Base-by-base conservation (phyloP, 2,888 invertebrate genomes). In the Nysson spinosus region DNA sequence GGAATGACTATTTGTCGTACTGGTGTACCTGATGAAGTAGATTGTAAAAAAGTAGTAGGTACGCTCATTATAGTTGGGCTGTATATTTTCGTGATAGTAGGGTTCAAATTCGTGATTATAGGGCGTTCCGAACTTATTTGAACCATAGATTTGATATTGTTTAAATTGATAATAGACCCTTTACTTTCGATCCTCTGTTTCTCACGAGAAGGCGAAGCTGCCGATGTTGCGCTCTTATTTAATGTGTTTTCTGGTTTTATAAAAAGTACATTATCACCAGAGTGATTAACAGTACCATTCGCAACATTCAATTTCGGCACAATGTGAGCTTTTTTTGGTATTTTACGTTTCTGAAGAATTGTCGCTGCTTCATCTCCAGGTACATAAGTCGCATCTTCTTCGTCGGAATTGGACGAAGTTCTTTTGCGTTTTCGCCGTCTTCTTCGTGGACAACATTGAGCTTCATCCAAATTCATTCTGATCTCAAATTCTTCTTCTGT, bases 391-490 rank as follows among this genome's bases (percentile, higher is more conserved):
- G 77, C 76, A 12, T 85, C 83, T 0, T 83, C 82, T 0, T 85
- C 85, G 34, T 83, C 83, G 0, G 83, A 83, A 51, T 79, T 77
- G 0, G 83, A 80, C 2, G 69, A 68, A 0, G 76, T 77, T 57
- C 75, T 71, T 19, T 75, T 73, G 39, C 83, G 81, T 50, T 78
- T 84, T 1, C 85, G 80, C 37, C 83, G 85, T 0, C 78, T 75
- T 11, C 77, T 83, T 3, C 84, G 80, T 1, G 79, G 74, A 69
- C 87, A 87, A 60, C 87, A 87, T 1, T 77, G 77, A 2, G 84
- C 67, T 32, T 87, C 87, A 14, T 87, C 87, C 1, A 81, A 55
- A 50, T 81, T 78, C 84, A 86, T 83, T 51, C 82, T n/a, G n/a
- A n/a, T 87, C 2, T 77, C 75, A 2, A 82, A 78, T 7, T 83